Base-by-base conservation (phyloP, 2,797 vertebrate species). In the Delichon dasypus region DNA sequence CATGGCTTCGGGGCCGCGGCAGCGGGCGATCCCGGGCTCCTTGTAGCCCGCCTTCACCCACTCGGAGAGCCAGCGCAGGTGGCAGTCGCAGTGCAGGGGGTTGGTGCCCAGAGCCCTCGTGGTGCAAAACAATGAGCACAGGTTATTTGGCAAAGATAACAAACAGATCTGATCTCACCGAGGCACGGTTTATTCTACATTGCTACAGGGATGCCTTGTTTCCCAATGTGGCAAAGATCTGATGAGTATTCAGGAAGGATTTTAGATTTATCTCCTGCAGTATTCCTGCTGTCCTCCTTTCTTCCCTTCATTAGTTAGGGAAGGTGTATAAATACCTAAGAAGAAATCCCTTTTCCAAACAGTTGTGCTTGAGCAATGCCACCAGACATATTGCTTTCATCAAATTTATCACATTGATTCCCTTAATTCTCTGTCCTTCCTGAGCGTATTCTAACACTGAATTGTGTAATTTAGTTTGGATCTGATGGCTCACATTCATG, bases 11-110 rank as follows among this genome's bases (percentile, higher is more conserved):
- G 99, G 99, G 84, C 98, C 98, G 3, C 98, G 98, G 93, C 99
- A 99, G 66, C 99, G 99, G 62, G 99, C 99, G 13, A 99, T 99
- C n/a, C 99, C 99, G 0, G 99, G 99, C 93, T 99, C 99, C 95
- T 99, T 99, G 95, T 99, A 99, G 0, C 99, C 99, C 0, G 99
- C 99, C 96, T 99, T 99, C 66, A 99, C 99, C 99, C 99, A 99
- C 97, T 99, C 99, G 2, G 99, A 99, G 42, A 99, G 98, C 99
- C 99, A 99, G 71, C 98, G 99, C 90, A 99, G 98, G 92, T 98
- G 98, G 96, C 99, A 99, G 93, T 99, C 99, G 48, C 99, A 99
- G 95, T 99, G 98, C 74, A 99, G 97, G 0, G 99, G 99, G 97
- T 99, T 99, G 91, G 99, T 99, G 42, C 99, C 99, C 6, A 99